Evolutionary conservation across 92 coral and sea anemone species (phyloP).

Genomic region (Phenganax stokvisi): DNA sequence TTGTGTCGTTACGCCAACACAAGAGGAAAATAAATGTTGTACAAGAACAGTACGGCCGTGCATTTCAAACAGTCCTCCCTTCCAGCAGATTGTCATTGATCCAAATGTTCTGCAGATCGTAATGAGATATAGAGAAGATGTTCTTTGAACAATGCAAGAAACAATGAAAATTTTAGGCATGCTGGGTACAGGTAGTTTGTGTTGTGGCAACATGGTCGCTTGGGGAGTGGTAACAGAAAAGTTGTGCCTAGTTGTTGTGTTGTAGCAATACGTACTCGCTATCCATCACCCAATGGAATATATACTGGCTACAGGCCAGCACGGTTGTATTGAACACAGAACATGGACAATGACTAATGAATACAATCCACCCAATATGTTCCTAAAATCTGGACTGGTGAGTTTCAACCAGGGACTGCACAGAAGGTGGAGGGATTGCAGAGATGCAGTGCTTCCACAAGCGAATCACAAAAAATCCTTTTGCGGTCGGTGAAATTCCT

Average conservation of each 20-base stretch:
- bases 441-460: not conserved
- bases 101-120: constrained; percentile 46
- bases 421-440: constrained; percentile 5
- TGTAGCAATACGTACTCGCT: constrained; percentile 27
- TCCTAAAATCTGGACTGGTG: not conserved
- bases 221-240: constrained; percentile 34
- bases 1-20: constrained; percentile 40
- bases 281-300: constrained; percentile 32
- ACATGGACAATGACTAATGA: not conserved
- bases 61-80: constrained; percentile 29
- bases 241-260: constrained; percentile 37
- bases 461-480: no score
- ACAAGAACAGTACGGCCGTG: constrained; percentile 38
- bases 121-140: constrained; percentile 40
- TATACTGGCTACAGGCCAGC: constrained; percentile 37
- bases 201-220: constrained; percentile 28
- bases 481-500: no score
- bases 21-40: constrained; percentile 44
- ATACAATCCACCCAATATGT: not conserved
- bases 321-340: constrained; percentile 17
- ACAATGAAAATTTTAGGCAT: constrained; percentile 41
- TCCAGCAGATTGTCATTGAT: constrained; percentile 38
- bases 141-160: constrained; percentile 38
- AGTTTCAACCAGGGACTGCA: constrained; percentile 13
- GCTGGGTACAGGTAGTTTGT: constrained; percentile 31